Evolutionary conservation across 2,113 vertebrate genomes (phyloP).

Genomic region (Aphelocoma coerulescens): DNA sequence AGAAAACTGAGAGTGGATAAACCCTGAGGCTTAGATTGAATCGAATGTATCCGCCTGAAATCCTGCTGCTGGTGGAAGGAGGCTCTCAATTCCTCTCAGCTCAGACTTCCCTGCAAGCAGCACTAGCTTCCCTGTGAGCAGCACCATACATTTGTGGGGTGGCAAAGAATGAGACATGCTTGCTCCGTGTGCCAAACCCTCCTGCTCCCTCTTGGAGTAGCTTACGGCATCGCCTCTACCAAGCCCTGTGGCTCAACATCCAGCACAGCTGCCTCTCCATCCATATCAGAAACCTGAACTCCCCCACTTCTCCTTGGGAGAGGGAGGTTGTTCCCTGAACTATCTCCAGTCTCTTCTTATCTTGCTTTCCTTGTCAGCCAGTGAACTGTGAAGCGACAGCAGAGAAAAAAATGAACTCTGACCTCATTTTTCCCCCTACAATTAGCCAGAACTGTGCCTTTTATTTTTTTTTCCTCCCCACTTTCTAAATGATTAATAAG

Average conservation of each 20-base stretch:
- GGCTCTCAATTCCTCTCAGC: background rate
- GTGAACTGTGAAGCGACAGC: conserved; percentile 28
- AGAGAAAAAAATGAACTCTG: conserved; percentile 48
- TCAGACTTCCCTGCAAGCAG: background rate
- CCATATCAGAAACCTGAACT: background rate
- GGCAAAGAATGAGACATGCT: background rate
- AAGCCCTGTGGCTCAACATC: background rate
- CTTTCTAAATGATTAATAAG: conserved; percentile 66
- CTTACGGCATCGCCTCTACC: background rate
- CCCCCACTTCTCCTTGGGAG: conserved; percentile 19
- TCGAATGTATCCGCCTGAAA: background rate
- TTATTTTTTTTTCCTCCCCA: conserved; percentile 12
- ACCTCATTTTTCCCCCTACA: background rate
- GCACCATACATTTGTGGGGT: background rate
- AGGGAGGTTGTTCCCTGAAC: conserved; percentile 7
- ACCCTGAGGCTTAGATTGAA: background rate
- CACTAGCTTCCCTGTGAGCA: background rate
- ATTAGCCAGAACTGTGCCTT: conserved; percentile 39
- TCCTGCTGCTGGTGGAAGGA: background rate
- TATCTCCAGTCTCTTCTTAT: conserved; percentile 39
- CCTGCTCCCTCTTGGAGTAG: background rate
- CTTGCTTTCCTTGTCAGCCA: conserved; percentile 45
- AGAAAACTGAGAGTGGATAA: background rate
- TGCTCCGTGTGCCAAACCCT: background rate
- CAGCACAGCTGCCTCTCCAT: background rate